Percentiles rank a stretch among this genome's conserved stretches.
Evolutionary conservation across 2,888 invertebrate genomes (phyloP).

Genomic region (Odontothrips loti): DNA sequence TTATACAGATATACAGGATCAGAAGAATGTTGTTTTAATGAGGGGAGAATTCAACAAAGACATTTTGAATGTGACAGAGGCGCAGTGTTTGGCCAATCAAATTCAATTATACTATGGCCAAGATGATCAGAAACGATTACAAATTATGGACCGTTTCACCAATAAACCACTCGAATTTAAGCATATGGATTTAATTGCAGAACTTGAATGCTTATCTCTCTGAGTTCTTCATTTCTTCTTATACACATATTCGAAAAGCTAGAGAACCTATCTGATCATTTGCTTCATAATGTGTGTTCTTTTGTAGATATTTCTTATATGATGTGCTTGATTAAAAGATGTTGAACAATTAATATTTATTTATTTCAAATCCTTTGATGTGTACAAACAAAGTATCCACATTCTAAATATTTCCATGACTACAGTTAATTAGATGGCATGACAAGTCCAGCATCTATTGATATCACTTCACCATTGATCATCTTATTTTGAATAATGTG

Average conservation of each 20-base stretch:
- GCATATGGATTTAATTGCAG: conserved; percentile 73
- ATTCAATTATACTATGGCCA: conserved; percentile 77
- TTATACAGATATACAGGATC: conserved; percentile 66
- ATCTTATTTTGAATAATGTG: conserved; percentile 7
- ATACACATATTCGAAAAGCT: conserved; percentile 47
- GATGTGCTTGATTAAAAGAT: not conserved
- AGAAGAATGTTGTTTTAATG: conserved; percentile 75
- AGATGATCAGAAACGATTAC: conserved; percentile 57
- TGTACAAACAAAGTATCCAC: not conserved
- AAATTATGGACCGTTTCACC: conserved; percentile 65
- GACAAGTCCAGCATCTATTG: not conserved
- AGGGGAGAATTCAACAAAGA: conserved; percentile 80
- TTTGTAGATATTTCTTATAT: too few species aligned
- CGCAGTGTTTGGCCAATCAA: conserved; percentile 80
- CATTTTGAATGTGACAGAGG: conserved; percentile 69
- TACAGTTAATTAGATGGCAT: not conserved
- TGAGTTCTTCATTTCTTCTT: conserved; percentile 45
- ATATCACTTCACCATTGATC: not conserved
- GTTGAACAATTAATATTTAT: not conserved
- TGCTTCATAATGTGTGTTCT: not conserved
- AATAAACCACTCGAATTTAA: conserved; percentile 68
- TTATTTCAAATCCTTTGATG: not conserved
- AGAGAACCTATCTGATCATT: conserved; percentile 39
- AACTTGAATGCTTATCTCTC: conserved; percentile 56
- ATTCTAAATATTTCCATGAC: conserved; percentile 35